A percentile compares a stretch with the other conserved stretches of the same genome.
phyloP scores from a whole-genome alignment of 1,140 invertebrate genomes.

The Zaprionus taronus region DNA sequence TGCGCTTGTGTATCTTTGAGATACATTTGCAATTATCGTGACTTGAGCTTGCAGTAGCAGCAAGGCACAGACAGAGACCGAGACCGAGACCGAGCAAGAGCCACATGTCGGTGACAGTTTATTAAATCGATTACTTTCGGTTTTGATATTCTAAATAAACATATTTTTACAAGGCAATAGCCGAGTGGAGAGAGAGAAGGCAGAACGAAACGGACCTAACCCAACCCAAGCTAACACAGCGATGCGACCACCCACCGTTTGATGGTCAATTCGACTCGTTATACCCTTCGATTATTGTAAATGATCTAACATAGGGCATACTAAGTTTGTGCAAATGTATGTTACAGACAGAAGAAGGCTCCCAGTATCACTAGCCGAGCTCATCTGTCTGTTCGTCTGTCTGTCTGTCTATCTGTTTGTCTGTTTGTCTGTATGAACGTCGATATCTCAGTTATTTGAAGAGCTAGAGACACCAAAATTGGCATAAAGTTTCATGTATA shows the following conservation, averaged over 20 bases:
- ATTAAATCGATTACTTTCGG: conserved; percentile 84
- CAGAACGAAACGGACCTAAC: not conserved
- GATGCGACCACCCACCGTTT: conserved; percentile 59
- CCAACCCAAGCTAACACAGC: not conserved
- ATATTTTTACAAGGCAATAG: conserved; percentile 62
- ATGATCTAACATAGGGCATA: not conserved
- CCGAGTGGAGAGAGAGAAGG: not conserved
- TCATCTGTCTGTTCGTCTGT: no score
- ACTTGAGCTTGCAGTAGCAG: conserved; percentile 67
- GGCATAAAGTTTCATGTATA: no score
- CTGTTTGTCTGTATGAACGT: no score
- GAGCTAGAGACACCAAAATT: no score
- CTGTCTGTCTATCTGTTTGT: no score
- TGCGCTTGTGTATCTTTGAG: conserved; percentile 69
- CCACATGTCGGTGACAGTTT: conserved; percentile 84
- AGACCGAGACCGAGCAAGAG: conserved; percentile 11
- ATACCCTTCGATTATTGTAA: conserved; percentile 16
- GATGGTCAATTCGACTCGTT: conserved; percentile 45
- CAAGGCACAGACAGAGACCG: conserved; percentile 29
- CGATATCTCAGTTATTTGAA: no score
- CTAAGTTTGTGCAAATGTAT: not conserved
- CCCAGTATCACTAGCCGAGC: no score
- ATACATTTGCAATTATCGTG: conserved; percentile 84
- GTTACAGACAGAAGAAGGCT: no score
- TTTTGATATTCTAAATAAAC: conserved; percentile 84